Percentiles rank a stretch among this genome's conserved stretches.
Evolutionary conservation across 2,888 invertebrate species (phyloP).

Genomic region (Antheraea assamensis): DNA sequence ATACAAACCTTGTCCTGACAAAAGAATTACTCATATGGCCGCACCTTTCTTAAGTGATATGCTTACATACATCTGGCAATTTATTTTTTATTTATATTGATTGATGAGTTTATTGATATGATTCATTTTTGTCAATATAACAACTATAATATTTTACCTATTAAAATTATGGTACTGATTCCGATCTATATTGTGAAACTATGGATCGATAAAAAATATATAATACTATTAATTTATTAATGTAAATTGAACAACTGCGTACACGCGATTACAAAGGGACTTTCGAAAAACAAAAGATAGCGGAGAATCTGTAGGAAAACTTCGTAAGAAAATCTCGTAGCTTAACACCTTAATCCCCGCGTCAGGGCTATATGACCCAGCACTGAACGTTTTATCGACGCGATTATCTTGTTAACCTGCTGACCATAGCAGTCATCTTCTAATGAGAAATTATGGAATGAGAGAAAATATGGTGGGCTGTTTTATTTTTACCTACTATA

Average conservation of each 20-base stretch:
- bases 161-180: neutral
- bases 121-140: neutral
- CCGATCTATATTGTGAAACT: neutral
- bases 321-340: neutral
- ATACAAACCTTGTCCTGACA: no score
- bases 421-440: neutral
- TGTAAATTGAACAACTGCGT: neutral
- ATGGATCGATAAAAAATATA: neutral
- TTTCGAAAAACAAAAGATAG: neutral
- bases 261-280: neutral
- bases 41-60: no score
- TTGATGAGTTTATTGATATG: neutral
- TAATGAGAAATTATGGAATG: neutral
- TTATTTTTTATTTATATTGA: no score
- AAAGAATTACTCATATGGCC: no score
- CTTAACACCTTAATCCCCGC: slow-evolving; percentile 10
- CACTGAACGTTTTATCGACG: slow-evolving; percentile 12
- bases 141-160: neutral
- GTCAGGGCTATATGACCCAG: slow-evolving; percentile 7
- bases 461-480: neutral
- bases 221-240: neutral
- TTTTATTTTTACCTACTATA: neutral
- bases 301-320: neutral
- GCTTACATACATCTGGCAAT: no score
- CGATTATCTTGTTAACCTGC: slow-evolving; percentile 10